Conservation (phyloP, 2,113 vertebrate genomes). For the Solea solea region DNA sequence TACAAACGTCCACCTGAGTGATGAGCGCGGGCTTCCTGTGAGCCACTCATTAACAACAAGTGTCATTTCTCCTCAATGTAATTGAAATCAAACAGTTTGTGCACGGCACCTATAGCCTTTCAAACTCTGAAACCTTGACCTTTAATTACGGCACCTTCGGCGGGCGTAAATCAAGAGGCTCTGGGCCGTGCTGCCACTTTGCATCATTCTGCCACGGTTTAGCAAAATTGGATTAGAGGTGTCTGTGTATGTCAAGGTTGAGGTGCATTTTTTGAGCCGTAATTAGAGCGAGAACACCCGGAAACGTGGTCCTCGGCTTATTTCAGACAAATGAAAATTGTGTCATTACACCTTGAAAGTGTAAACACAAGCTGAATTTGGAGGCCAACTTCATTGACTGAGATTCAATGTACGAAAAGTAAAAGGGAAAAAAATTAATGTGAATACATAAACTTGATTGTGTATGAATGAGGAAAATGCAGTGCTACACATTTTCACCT, state of each 20-base stretch:
- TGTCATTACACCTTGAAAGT: too few species aligned
- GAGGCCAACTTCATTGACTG: too few species aligned
- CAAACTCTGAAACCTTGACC: conserved; percentile 46
- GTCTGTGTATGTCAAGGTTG: conserved; percentile 12
- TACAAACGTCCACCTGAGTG: conserved; percentile 5
- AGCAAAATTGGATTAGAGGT: conserved; percentile 6
- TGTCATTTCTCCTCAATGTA: conserved; percentile 31
- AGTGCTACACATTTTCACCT: conserved; percentile 9
- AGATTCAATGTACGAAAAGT: too few species aligned
- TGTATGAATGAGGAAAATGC: conserved; percentile 16
- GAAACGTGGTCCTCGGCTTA: neutral
- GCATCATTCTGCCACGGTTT: neutral
- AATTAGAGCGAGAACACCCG: neutral
- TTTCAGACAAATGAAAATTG: neutral
- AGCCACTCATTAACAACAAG: conserved; percentile 15
- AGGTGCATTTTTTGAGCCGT: neutral
- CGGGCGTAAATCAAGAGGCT: conserved; percentile 26
- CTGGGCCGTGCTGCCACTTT: conserved; percentile 17
- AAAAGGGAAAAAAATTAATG: too few species aligned
- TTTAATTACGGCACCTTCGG: conserved; percentile 51
- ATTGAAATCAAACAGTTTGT: conserved; percentile 42
- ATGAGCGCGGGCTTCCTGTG: conserved; percentile 20
- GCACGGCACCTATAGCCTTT: conserved; percentile 31
- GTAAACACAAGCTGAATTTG: neutral
- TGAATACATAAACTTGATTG: too few species aligned